Conservation (phyloP, 1,140 invertebrate species). For the Achroia grisella region DNA sequence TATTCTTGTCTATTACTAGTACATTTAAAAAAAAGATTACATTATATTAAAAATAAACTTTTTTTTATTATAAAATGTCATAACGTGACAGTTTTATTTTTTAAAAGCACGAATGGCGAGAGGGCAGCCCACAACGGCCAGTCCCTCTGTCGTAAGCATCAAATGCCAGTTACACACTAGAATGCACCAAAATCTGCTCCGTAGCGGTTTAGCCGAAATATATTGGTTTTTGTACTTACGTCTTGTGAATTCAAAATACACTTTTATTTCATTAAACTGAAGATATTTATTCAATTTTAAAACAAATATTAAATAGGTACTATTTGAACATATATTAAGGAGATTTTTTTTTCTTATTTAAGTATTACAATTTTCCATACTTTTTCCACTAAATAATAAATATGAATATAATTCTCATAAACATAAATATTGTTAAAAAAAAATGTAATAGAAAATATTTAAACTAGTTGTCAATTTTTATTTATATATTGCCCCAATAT, state of each 20-base stretch:
- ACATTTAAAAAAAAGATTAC: too few species aligned
- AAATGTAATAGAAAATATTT: too few species aligned
- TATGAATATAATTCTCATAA: too few species aligned
- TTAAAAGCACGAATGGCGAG: slow-evolving; percentile 61
- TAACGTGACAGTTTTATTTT: slow-evolving; percentile 15
- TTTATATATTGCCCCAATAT: too few species aligned
- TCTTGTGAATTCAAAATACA: not conserved
- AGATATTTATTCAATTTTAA: not conserved
- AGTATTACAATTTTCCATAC: slow-evolving; percentile 5
- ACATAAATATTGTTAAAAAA: too few species aligned
- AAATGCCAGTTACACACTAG: slow-evolving; percentile 40
- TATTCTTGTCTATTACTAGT: too few species aligned
- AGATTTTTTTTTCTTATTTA: not conserved
- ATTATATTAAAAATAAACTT: not conserved
- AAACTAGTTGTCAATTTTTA: too few species aligned
- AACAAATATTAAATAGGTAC: not conserved
- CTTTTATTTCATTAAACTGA: not conserved
- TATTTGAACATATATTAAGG: not conserved
- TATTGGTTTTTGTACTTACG: not conserved
- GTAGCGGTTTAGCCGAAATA: slow-evolving; percentile 18
- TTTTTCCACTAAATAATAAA: too few species aligned
- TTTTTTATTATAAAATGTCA: not conserved
- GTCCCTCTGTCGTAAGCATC: slow-evolving; percentile 48
- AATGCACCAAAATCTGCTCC: slow-evolving; percentile 35
- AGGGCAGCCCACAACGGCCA: slow-evolving; percentile 11